phyloP scores from a whole-genome alignment of 2,113 vertebrate species.

The Dunckerocampus dactyliophorus region DNA sequence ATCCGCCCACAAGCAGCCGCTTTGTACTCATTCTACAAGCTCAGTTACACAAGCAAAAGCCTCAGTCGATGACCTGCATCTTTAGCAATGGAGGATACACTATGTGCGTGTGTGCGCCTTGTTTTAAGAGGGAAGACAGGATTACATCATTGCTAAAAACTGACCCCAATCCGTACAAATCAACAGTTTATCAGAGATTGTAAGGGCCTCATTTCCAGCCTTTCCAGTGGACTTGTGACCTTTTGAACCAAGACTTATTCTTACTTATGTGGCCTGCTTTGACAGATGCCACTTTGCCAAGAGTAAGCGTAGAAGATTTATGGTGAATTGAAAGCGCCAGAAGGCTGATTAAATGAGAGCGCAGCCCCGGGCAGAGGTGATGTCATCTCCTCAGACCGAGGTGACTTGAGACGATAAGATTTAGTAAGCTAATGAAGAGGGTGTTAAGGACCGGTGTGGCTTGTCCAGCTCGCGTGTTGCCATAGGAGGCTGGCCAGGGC shows the following conservation, averaged over 20 bases:
- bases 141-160: slow-evolving; percentile 56
- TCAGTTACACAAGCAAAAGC: slow-evolving; percentile 47
- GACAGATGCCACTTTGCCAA: background rate
- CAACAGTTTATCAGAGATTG: slow-evolving; percentile 17
- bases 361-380: slow-evolving; percentile 48
- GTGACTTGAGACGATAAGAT: slow-evolving; percentile 35
- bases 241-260: background rate
- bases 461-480: slow-evolving; percentile 25
- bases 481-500: background rate
- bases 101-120: slow-evolving; percentile 12
- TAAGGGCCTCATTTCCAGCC: background rate
- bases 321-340: slow-evolving; percentile 21
- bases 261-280: background rate
- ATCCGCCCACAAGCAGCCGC: slow-evolving; percentile 18
- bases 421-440: slow-evolving; percentile 36
- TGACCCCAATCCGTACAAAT: slow-evolving; percentile 43
- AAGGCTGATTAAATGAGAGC: slow-evolving; percentile 45
- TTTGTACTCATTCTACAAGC: slow-evolving; percentile 34
- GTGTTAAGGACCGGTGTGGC: slow-evolving; percentile 9
- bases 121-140: slow-evolving; percentile 3
- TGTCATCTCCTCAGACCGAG: slow-evolving; percentile 51
- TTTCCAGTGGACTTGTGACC: background rate
- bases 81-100: background rate
- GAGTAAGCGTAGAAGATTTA: slow-evolving; percentile 1
- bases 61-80: slow-evolving; percentile 48